Evolutionary conservation across 2,888 invertebrate species (phyloP).

Genomic region (Heliconius charithonia): DNA sequence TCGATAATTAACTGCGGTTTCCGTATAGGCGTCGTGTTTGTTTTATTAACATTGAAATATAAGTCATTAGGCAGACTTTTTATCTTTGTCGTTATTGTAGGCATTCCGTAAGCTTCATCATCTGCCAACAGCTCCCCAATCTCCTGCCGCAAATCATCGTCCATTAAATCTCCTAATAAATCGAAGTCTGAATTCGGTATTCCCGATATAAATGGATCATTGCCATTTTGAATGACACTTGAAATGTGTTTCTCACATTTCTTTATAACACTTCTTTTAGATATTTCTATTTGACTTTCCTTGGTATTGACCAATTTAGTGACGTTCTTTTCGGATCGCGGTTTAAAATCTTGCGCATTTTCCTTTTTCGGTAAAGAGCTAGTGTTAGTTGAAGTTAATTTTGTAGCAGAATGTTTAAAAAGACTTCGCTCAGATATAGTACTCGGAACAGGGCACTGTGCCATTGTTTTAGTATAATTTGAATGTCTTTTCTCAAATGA

Average conservation of each 20-base stretch:
- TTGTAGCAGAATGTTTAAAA: slow-evolving; percentile 12
- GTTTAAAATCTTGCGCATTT: slow-evolving; percentile 6
- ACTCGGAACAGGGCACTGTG: slow-evolving; percentile 18
- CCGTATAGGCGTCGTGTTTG: background rate
- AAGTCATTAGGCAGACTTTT: slow-evolving; percentile 23
- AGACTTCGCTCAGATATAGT: slow-evolving; percentile 16
- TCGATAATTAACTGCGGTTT: slow-evolving; percentile 23
- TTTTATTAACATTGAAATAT: slow-evolving; percentile 9
- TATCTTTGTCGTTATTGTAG: slow-evolving; percentile 48
- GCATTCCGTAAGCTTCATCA: slow-evolving; percentile 59
- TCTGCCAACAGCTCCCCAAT: slow-evolving; percentile 75
- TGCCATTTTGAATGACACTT: slow-evolving; percentile 44
- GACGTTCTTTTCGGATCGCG: slow-evolving; percentile 5
- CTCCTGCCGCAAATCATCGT: slow-evolving; percentile 75
- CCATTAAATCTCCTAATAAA: slow-evolving; percentile 76
- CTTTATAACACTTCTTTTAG: slow-evolving; percentile 24
- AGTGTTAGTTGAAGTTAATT: background rate
- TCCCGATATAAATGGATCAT: slow-evolving; percentile 68
- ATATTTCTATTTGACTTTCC: slow-evolving; percentile 7
- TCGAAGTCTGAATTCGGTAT: slow-evolving; percentile 73
- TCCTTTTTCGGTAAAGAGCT: slow-evolving; percentile 1
- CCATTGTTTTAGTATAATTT: slow-evolving; percentile 50
- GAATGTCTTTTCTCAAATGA: slow-evolving; percentile 53
- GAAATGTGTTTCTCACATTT: slow-evolving; percentile 30
- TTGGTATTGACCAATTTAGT: background rate